Evolutionary conservation across 2,888 invertebrate genomes (phyloP), one percentile per base, ranked within the genome.

Genomic region (Ophioninae sp.): DNA sequence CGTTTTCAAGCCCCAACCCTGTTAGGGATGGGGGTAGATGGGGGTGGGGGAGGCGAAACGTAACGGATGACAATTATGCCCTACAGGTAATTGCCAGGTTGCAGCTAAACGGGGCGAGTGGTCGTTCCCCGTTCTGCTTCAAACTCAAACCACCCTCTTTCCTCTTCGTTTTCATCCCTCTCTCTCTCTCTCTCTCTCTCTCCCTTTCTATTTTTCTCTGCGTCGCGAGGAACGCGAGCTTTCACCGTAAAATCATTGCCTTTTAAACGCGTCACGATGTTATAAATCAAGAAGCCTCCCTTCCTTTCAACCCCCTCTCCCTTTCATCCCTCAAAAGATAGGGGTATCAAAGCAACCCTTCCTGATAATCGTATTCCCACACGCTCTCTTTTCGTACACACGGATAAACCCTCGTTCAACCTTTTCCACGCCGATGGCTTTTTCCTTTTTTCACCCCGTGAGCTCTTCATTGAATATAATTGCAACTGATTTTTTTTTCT

Each of bases 51-150:
- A 86, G 87, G 88, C 89, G 88, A 90, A 89, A 88, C 88, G 88
- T 90, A 90, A 91, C 89, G 91, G 91, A 93, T 92, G 92, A 92
- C 92, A 92, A 92, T 93, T 92, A 92, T 91, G 91, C 90, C 91
- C 90, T 92, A 89, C 90, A 90, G 90, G 88, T 91, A 92, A 92
- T 91, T 91, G 90, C 89, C 89, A 89, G 91, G 90, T 90, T 90
- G 88, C 88, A 88, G 91, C 89, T 91, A 91, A 91, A 91, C 90
- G 90, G 89, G 87, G 85, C 89, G 88, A 88, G 87, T 89, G 90
- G 89, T 87, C 88, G 86, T 85, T 76, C 81, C 74, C 79, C 82
- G 17, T 17, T 13, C 2, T 50, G 50, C 50, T 13, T 50, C 85
- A 85, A 85, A 86, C 87, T 7, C 17, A 30, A 30, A 30, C 68